Evolutionary conservation across 2,888 invertebrate species (phyloP).

Genomic region (Micoletzkya japonica): DNA sequence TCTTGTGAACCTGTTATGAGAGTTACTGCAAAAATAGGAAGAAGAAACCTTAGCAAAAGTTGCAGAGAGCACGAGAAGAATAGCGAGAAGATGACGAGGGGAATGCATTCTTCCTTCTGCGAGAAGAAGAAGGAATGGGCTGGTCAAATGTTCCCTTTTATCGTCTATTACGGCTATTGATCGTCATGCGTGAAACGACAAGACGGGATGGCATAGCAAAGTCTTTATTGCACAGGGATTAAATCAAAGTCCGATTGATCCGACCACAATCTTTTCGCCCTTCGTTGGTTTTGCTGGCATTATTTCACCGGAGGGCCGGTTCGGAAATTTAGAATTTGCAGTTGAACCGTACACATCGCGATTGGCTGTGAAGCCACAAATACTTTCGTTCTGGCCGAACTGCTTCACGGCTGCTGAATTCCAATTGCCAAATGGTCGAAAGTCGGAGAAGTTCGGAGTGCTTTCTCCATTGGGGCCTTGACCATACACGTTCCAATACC

Average conservation of each 20-base stretch:
- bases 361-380: conserved; percentile 22
- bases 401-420: conserved; percentile 27
- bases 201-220: conserved; percentile 14
- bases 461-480: conserved; percentile 15
- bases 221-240: background rate
- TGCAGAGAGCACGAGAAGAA: background rate
- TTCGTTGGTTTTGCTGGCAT: too few species aligned
- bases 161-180: background rate
- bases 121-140: background rate
- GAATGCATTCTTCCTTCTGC: conserved; percentile 11
- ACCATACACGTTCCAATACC: conserved; percentile 31
- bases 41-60: too few species aligned
- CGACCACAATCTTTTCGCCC: conserved; percentile 1
- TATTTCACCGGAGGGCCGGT: too few species aligned
- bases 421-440: conserved; percentile 30
- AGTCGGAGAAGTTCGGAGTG: conserved; percentile 27
- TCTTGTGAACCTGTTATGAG: background rate
- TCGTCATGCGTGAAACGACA: conserved; percentile 12
- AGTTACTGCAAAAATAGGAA: too few species aligned
- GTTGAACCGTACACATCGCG: conserved; percentile 15
- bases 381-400: conserved; percentile 23
- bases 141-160: conserved; percentile 3
- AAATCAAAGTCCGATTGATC: conserved; percentile 9
- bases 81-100: background rate
- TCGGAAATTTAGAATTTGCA: too few species aligned